Evolutionary conservation across 2,888 invertebrate species (phyloP), one percentile per base, ranked within the genome.

Genomic region (Schizotus pectinicornis): DNA sequence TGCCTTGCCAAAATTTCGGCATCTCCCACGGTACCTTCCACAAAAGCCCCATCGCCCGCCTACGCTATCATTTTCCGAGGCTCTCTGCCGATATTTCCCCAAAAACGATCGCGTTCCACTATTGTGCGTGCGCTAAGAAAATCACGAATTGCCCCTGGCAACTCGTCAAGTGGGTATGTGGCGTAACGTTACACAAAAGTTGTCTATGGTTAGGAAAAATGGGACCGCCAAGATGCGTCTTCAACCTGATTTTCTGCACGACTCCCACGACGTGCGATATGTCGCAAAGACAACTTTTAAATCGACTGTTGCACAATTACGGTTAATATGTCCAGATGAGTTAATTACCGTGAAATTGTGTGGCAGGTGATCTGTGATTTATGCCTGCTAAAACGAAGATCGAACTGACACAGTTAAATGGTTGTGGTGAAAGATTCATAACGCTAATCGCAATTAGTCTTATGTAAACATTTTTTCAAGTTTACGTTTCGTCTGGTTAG

Each of bases 281-380:
- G 47, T 36, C 38, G 38, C 30, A 48, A 47, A 48, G 22, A 22
- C 22, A 22, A 22, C 22, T 22, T 22, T 22, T 22, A 3, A 38
- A 31, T 48, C 9, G 37, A 37, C 22, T 31, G 31, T 43, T 37
- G 22, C 22, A 48, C 47, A 45, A 37, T 50, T 50, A 41, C 33
- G 50, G 8, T 34, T 38, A 31, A 39, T 39, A 34, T 14, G 34
- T 14, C 36, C 50, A 43, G 33, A 53, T 53, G 45, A 45, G 32
- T 53, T 53, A 53, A 53, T 52, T 52, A 43, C 35, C 5, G 42
- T 41, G 43, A 43, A 31, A 22, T 22, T 22, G 22, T 22, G 22
- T 22, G 22, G 22, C 30, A 42, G 35, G 42, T 43, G 43, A 52
- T 52, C 43, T 9, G 43, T 53, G 53, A 53, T 53, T 45, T 37